Conservation (phyloP, 2,888 invertebrate species). For the Apamea crenata region DNA sequence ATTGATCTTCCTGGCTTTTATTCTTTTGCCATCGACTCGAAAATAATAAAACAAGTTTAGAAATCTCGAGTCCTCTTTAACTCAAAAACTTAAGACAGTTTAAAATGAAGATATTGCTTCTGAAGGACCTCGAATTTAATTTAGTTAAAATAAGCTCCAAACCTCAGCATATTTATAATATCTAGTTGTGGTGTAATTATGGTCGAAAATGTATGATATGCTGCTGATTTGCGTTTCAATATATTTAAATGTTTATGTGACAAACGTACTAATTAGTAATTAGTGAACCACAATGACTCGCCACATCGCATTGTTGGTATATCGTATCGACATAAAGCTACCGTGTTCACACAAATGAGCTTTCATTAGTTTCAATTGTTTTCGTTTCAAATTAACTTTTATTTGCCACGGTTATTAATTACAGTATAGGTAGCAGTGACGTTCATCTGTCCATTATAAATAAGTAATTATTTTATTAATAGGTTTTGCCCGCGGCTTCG, state of each 20-base stretch:
- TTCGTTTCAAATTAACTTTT: not conserved
- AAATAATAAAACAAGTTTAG: not conserved
- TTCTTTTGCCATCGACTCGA: not conserved
- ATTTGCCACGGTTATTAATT: not conserved
- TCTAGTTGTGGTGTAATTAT: too few relatives aligned
- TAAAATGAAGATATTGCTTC: not conserved
- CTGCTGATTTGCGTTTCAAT: not conserved
- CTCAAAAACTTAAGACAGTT: not conserved
- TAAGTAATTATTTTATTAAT: too few relatives aligned
- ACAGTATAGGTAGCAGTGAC: not conserved
- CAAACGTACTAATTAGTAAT: conserved; percentile 7
- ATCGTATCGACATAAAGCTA: not conserved
- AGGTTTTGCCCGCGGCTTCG: too few relatives aligned
- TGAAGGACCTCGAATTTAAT: not conserved
- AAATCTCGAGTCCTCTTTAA: too few relatives aligned
- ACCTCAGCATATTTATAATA: too few relatives aligned
- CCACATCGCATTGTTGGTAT: not conserved
- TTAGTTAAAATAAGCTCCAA: not conserved
- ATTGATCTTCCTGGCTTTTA: not conserved
- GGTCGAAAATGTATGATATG: not conserved
- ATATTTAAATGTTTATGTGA: not conserved
- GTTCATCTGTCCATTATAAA: too few relatives aligned
- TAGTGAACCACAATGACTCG: not conserved
- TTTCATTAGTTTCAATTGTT: not conserved
- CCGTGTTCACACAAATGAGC: conserved; percentile 3